phyloP scores from a whole-genome alignment of 2,888 invertebrate species.

The Trachelus iudaicus region DNA sequence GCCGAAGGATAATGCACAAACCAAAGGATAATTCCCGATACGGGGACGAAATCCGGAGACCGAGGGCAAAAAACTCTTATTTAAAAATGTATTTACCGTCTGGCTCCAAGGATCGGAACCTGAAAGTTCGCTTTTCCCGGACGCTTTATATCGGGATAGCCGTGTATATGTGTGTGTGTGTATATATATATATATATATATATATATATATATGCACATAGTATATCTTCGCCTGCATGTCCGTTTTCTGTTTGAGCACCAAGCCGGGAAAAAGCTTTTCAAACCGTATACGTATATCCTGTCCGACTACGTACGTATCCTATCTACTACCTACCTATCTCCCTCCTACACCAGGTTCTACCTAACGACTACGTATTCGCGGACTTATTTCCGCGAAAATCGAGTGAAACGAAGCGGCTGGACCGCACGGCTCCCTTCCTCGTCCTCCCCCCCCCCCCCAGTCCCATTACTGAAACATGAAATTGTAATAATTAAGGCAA shows the following conservation, averaged over 20 bases:
- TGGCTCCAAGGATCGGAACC: conserved; percentile 39
- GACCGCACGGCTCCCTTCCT: not conserved
- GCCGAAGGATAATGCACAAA: conserved; percentile 62
- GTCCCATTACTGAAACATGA: conserved; percentile 22
- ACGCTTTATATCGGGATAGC: conserved; percentile 28
- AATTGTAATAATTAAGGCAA: conserved; percentile 44
- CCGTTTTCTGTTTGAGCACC: conserved; percentile 35
- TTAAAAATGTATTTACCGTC: conserved; percentile 65
- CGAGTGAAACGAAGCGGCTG: conserved; percentile 13
- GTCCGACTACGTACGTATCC: conserved; percentile 1
- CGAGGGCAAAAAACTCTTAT: conserved; percentile 61
- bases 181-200: conserved; percentile 10
- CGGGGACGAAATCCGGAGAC: conserved; percentile 59
- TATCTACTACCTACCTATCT: not conserved
- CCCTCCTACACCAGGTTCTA: not conserved
- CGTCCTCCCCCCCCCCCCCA: not conserved
- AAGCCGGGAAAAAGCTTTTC: conserved; percentile 37
- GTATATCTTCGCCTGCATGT: conserved; percentile 27
- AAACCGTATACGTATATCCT: conserved; percentile 25
- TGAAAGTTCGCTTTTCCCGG: conserved; percentile 25
- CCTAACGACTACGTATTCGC: not conserved
- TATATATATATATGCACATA: not conserved
- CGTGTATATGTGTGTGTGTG: conserved; percentile 3
- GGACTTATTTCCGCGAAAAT: conserved; percentile 8
- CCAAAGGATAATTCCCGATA: conserved; percentile 65